A percentile compares a stretch with the other conserved stretches of the same genome.
Evolutionary conservation across 2,797 vertebrate genomes (phyloP).

Genomic region (Miichthys miiuy): DNA sequence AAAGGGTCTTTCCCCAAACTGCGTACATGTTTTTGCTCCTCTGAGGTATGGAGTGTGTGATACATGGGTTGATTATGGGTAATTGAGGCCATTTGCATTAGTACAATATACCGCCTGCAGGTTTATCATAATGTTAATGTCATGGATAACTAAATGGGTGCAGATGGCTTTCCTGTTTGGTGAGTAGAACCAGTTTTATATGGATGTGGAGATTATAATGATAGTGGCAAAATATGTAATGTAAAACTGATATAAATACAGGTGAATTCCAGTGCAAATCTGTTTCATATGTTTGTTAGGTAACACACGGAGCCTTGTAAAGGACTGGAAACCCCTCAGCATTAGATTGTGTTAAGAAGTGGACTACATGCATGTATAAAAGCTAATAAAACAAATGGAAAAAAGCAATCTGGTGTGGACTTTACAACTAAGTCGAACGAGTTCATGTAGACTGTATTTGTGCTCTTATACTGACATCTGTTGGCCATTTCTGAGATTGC

Average conservation of each 20-base stretch:
- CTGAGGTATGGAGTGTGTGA: not conserved
- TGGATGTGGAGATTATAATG: not conserved
- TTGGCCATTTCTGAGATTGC: not conserved
- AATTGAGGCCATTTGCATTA: not conserved
- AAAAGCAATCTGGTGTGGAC: not conserved
- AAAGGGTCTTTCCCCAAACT: constrained; percentile 5
- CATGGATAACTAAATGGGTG: constrained; percentile 16
- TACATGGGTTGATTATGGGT: not conserved
- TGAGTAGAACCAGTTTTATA: not conserved
- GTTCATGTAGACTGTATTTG: not conserved
- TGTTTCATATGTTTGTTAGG: not conserved
- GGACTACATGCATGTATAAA: not conserved
- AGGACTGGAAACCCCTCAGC: no score
- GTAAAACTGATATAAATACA: not conserved
- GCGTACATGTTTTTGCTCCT: no score
- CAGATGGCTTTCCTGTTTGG: constrained; percentile 3
- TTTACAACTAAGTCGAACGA: not conserved
- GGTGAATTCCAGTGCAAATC: not conserved
- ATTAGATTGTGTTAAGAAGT: not conserved
- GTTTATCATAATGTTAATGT: not conserved
- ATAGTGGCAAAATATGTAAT: not conserved
- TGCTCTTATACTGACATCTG: constrained; percentile 46
- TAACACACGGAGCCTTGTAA: not conserved
- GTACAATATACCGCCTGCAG: not conserved
- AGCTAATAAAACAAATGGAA: not conserved